These are phyloP conservation scores for Telmatherina bonti DNA, from an alignment of 2,797 vertebrate genomes.

Conservation along the genomic window DNA sequence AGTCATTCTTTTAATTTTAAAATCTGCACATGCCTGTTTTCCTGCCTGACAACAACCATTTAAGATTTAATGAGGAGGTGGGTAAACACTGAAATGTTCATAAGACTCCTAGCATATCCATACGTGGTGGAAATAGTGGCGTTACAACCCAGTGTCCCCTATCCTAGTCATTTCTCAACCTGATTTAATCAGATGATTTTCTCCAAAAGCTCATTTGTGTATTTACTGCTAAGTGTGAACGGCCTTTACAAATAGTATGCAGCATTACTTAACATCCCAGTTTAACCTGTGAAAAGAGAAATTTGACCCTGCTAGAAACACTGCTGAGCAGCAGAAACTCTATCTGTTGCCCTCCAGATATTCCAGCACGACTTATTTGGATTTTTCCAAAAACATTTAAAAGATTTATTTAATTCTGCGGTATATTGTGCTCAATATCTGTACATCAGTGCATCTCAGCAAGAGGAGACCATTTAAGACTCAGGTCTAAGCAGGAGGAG, in stretches of 20 bases:
- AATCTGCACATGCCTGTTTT: background rate
- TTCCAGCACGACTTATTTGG: background rate
- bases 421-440: background rate
- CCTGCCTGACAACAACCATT: background rate
- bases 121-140: too few relatives aligned
- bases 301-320: background rate
- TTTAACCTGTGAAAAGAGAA: slow-evolving; percentile 12
- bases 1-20: too few relatives aligned
- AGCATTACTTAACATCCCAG: background rate
- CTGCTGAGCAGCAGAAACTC: background rate
- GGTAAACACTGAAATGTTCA: background rate
- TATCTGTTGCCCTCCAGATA: background rate
- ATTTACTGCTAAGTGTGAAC: background rate
- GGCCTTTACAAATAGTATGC: background rate
- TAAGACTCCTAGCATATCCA: background rate
- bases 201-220: background rate
- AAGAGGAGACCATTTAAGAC: background rate
- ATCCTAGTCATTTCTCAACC: background rate
- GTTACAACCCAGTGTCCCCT: too few relatives aligned
- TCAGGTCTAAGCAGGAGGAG: slow-evolving; percentile 33
- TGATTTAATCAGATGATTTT: background rate
- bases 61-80: background rate
- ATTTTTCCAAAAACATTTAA: background rate
- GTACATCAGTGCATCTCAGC: background rate
- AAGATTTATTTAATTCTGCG: background rate